phyloP scores from a whole-genome alignment of 92 coral and sea anemone genomes.

The Epizoanthus fatuus region DNA sequence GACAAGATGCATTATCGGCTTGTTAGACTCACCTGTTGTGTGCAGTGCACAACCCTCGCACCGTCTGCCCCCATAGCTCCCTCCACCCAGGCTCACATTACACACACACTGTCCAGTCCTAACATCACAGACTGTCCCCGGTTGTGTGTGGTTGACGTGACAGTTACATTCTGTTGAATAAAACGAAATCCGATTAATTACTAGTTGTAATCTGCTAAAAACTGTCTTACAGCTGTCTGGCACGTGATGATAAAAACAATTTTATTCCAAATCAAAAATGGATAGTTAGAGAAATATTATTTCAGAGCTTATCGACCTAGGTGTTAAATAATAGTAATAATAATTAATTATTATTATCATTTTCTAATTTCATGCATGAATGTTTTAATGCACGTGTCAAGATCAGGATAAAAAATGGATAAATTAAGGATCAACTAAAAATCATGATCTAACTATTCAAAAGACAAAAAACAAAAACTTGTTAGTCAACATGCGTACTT shows the following conservation, averaged over 20 bases:
- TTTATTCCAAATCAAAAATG: too few species aligned
- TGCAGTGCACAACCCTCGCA: constrained; percentile 84
- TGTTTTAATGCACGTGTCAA: too few species aligned
- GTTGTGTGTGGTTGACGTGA: constrained; percentile 75
- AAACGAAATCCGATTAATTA: background rate
- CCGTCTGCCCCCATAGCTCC: constrained; percentile 89
- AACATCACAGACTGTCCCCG: constrained; percentile 78
- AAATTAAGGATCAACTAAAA: too few species aligned
- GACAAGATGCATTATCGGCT: background rate
- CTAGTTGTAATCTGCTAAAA: background rate
- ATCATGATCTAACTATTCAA: too few species aligned
- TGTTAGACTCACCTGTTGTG: constrained; percentile 79
- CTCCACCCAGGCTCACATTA: constrained; percentile 80
- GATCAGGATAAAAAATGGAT: too few species aligned
- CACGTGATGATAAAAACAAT: background rate
- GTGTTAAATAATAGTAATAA: too few species aligned
- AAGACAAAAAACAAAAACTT: too few species aligned
- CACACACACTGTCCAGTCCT: constrained; percentile 90
- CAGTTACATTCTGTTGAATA: constrained; percentile 85
- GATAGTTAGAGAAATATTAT: too few species aligned
- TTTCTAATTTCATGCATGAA: too few species aligned
- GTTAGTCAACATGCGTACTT: too few species aligned
- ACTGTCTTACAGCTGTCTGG: background rate
- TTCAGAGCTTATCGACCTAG: too few species aligned
- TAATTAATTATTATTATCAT: too few species aligned